Evolutionary conservation across 2,113 vertebrate genomes (phyloP).

Genomic region (Talpa occidentalis): DNA sequence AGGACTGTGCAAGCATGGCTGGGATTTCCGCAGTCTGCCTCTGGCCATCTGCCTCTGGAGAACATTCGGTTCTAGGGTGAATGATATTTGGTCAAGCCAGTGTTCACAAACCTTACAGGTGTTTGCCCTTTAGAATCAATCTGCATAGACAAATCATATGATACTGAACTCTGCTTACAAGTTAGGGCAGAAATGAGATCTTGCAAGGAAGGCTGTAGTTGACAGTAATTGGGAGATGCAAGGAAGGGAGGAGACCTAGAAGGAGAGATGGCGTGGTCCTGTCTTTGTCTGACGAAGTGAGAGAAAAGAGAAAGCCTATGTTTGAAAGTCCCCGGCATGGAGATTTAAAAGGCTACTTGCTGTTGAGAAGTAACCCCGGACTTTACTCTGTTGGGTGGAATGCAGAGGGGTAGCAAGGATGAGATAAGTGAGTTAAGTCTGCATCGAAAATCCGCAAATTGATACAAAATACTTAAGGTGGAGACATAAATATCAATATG

Average conservation of each 20-base stretch:
- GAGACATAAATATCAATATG: neutral
- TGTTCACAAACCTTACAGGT: constrained; percentile 1
- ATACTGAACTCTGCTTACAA: neutral
- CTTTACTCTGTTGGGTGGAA: neutral
- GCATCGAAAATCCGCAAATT: constrained; percentile 5
- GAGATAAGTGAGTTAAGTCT: neutral
- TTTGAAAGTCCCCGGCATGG: neutral
- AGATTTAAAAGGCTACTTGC: constrained; percentile 19
- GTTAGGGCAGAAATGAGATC: neutral
- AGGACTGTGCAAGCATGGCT: too few species aligned
- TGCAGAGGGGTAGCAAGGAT: neutral
- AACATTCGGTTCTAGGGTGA: neutral
- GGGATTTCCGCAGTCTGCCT: neutral
- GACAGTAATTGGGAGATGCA: neutral
- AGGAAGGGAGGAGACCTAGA: neutral
- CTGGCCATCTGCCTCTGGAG: neutral
- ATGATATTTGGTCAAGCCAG: neutral
- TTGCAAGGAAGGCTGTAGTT: neutral
- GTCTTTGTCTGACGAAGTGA: neutral
- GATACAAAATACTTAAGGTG: neutral
- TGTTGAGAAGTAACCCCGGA: neutral
- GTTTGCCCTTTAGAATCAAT: constrained; percentile 21
- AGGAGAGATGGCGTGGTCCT: neutral
- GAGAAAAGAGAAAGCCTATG: neutral
- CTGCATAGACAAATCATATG: neutral